Percentiles rank a stretch among this genome's conserved stretches.
Conservation (phyloP, 35 echinoderm and acorn worm genomes). For the Chiridota heheva region DNA sequence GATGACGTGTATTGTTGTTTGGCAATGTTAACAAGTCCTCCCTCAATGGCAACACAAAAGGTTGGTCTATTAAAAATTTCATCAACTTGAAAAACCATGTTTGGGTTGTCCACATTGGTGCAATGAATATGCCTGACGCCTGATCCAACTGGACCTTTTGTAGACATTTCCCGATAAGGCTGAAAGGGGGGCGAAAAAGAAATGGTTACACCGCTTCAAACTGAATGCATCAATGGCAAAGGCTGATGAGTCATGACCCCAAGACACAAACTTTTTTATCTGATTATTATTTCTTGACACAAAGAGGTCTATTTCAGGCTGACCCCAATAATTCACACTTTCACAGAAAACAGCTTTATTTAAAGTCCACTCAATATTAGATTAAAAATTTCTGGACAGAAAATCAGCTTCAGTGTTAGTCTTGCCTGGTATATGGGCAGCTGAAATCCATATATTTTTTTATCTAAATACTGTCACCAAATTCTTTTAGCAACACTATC, state of each 20-base stretch:
- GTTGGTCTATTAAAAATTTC: constrained; percentile 13
- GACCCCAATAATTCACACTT: background rate
- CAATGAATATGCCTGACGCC: constrained; percentile 20
- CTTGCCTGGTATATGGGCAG: constrained; percentile 24
- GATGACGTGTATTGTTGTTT: constrained; percentile 5
- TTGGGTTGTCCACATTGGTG: constrained; percentile 30
- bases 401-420: constrained; percentile 19
- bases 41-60: constrained; percentile 1
- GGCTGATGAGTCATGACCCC: background rate
- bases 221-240: constrained; percentile 29
- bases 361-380: constrained; percentile 33
- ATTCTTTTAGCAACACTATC: constrained; percentile 21
- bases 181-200: constrained; percentile 40
- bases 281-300: background rate
- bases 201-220: background rate
- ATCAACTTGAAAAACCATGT: constrained; percentile 31
- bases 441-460: too few species aligned
- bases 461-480: constrained; percentile 25
- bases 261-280: constrained; percentile 1
- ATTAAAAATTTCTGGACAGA: constrained; percentile 23
- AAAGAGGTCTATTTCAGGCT: constrained; percentile 5
- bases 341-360: constrained; percentile 1
- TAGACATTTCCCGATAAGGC: constrained; percentile 35
- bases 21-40: constrained; percentile 1
- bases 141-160: constrained; percentile 12